These are phyloP conservation scores for Tethya wilhelma DNA, from an alignment of 37 sponge, comb jelly and placozoan species.

Conservation along the genomic window DNA sequence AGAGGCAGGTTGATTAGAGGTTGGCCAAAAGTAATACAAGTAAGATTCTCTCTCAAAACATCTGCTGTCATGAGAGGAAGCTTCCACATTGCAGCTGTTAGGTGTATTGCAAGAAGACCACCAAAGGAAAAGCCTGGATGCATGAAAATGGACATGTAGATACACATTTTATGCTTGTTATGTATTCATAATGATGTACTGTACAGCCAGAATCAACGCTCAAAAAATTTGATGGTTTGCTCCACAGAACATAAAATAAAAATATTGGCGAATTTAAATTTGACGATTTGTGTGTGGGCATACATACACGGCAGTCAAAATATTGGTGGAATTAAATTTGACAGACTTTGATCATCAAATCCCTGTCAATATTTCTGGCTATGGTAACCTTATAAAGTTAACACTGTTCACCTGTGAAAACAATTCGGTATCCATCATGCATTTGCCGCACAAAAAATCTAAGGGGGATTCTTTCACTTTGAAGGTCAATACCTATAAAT, in stretches of 20 bases:
- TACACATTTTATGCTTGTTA: too few relatives aligned
- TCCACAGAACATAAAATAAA: too few relatives aligned
- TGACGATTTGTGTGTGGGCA: too few relatives aligned
- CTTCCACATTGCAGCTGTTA: slow-evolving; percentile 3
- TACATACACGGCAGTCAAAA: too few relatives aligned
- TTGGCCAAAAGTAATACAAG: slow-evolving; percentile 24
- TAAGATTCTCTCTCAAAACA: background rate
- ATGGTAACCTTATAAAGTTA: background rate
- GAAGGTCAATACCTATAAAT: background rate
- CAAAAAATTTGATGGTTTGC: too few relatives aligned
- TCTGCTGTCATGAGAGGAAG: slow-evolving; percentile 4
- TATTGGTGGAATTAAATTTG: too few relatives aligned
- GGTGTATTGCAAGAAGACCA: background rate
- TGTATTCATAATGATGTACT: too few relatives aligned
- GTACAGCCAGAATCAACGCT: too few relatives aligned
- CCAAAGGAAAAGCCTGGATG: slow-evolving; percentile 31
- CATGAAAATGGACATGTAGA: too few relatives aligned
- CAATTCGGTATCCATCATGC: background rate
- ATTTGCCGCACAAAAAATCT: slow-evolving; percentile 5
- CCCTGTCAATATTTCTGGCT: too few relatives aligned
- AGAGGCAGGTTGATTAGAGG: slow-evolving; percentile 1
- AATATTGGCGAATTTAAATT: too few relatives aligned
- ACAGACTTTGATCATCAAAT: too few relatives aligned
- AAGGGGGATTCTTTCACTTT: background rate
- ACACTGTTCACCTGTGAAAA: slow-evolving; percentile 9